Base-by-base conservation (phyloP, 2,797 vertebrate genomes). In the Aulostomus chinensis region DNA sequence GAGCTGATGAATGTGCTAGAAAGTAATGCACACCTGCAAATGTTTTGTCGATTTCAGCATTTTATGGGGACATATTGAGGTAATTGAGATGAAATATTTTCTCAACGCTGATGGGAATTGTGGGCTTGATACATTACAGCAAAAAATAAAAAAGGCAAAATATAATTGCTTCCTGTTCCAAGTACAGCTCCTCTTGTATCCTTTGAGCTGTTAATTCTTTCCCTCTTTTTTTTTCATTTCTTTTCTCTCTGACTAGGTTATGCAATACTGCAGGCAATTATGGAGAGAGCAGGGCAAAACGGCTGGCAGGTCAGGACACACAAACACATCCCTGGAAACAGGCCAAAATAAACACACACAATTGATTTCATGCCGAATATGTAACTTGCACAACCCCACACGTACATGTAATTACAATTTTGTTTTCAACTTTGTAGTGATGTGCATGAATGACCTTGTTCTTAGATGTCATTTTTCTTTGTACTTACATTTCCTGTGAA, bases 241-340 rank as follows among this genome's bases (percentile, higher is more conserved):
- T 8, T 46, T 43, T 7, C 57, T 78, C 37, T 32, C 75, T 83
- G 79, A 84, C 76, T 76, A 98, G 96, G 96, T 86, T 97, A 97
- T 78, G 95, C 96, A 51, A 95, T 97, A 90, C 94, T 98, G 89
- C 96, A 98, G 91, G 94, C 96, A 81, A 96, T 98, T 83, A 96
- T 98, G 95, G 96, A 98, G 89, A 93, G 94, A 91, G 96, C 96
- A 2, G 95, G 95, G 78, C 94, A 97, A 86, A 96, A 97, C 40
- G 95, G 94, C 84, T 98, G 96, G 96, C 94, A 97, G 87, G 95
- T 98, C 83, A 86, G 87, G 17, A 56, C 43, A 65, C 59, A 56
- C 60, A 61, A 34, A 28, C 30, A 62, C 52, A 68, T 34, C 47
- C 47, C 18, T 71, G 47, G 67, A 67, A 42, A 61, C 33, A 37